Base-by-base conservation (phyloP, 2,113 vertebrate genomes). In the Gavia stellata region DNA sequence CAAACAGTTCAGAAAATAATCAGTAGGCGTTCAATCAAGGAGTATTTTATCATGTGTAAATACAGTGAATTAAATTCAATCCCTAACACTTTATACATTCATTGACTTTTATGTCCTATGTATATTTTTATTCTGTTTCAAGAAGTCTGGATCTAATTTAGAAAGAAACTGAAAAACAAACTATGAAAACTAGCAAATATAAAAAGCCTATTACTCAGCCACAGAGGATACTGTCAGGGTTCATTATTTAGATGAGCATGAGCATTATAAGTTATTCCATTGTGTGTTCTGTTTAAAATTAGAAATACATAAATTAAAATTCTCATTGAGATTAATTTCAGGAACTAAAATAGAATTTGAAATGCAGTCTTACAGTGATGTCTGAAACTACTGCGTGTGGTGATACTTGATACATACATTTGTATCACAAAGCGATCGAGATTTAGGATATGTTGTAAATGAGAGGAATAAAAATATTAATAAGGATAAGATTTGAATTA, bases 191-290 rank as follows among this genome's bases (percentile, higher is more conserved):
- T 88, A 87, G 68, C 89, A 96, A 96, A 81, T 92, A 85, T 55
- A 97, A 95, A 94, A 88, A 96, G 83, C 83, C 88, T 92, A 94
- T 97, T 96, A 95, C 92, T 97, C 97, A 96, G 81, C 84, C 94
- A 96, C 26, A 18, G 90, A 90, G 92, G 59, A 92, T 97, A 94
- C 79, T 92, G 88, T 89, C 91, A 78, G 47, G 56, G 52, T 96
- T 97, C 94, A 94, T 96, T 98, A 98, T 95, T 97, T 94, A 94
- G 96, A 96, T 95, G 94, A 97, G 92, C 89, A 93, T 95, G 81
- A 97, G 94, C 40, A 26, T 94, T 95, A 77, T 79, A 97, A 88
- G 95, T 80, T 87, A 95, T 70, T 96, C 88, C 56, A 92, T 91
- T 97, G 94, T 94, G 77, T 82, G 89, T 91, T 96, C 95, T 86